A percentile compares a stretch with the other conserved stretches of the same genome.
Evolutionary conservation across 2,797 vertebrate species (phyloP).

Genomic region (Peromyscus aztecus): DNA sequence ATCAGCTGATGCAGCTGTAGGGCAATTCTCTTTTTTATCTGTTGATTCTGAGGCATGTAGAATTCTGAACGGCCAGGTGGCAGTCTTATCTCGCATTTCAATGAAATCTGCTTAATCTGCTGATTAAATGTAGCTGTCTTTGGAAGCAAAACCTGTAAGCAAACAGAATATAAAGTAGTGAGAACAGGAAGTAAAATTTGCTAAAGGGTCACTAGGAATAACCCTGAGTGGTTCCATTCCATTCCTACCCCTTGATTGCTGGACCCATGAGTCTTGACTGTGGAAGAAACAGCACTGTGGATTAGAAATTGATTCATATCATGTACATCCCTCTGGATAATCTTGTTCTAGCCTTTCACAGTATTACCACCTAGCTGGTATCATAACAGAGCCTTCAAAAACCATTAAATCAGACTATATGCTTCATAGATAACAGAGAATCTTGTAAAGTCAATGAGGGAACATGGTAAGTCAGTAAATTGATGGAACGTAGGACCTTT

Average conservation of each 20-base stretch:
- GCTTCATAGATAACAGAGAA: not conserved
- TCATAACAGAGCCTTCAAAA: not conserved
- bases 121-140: not conserved
- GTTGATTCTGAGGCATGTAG: not conserved
- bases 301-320: not conserved
- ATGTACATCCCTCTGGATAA: not conserved
- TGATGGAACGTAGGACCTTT: not conserved
- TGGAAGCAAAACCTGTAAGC: conserved; percentile 12
- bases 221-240: not conserved
- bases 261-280: not conserved
- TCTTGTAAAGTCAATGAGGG: not conserved
- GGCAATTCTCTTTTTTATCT: not conserved
- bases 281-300: not conserved
- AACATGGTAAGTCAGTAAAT: not conserved
- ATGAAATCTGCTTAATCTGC: not conserved
- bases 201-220: not conserved
- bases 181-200: not conserved
- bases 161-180: not conserved
- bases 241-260: not conserved
- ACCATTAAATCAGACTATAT: not conserved
- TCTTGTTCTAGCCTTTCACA: not conserved
- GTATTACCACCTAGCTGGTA: not conserved
- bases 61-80: not conserved
- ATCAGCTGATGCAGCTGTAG: not conserved
- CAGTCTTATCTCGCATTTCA: not conserved